Evolutionary conservation across 1,140 invertebrate species (phyloP), one percentile per base, ranked within the genome.

Genomic region (Parapsyche elsis): DNA sequence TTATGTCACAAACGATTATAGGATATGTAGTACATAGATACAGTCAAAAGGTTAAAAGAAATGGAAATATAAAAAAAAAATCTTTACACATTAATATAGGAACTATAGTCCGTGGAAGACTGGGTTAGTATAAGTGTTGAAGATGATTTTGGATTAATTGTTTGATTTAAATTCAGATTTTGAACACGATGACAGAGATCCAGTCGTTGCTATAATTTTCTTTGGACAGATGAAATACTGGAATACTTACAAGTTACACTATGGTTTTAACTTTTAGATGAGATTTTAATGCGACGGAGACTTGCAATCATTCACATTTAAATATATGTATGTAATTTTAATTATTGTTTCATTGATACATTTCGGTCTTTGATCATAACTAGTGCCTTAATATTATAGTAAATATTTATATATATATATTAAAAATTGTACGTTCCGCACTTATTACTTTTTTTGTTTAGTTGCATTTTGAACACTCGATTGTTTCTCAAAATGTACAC

Each of bases 101-200:
- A 83, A 83, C 83, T 83, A 80, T 83, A 80, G 83, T 83, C 83
- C 83, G 83, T 83, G 83, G 83, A 83, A 83, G 83, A 83, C 83
- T 82, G 83, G 79, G 80, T 83, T 83, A 82, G 81, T 80, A 82
- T 74, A 67, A 79, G 75, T 74, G 79, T 53, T 70, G 57, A 78
- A 80, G 80, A 53, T 64, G 77, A 76, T 49, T 57, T 38, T 57
- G 71, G 71, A 57, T 75, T 46, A 80, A 67, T 53, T 53, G 16
- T 53, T 53, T 12, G 10, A 53, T 53, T 53, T 12, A 14, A n/a
- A 12, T 14, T 53, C 59, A 76, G 26, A 70, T 79, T 44, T 61
- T 24, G 70, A 71, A 61, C 53, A 64, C 49, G 49, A 53, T 49
- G 19, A 59, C 24, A 67, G 80, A 81, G 73, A 79, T 83, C 81